Evolutionary conservation across 2,888 invertebrate species (phyloP).

Genomic region (Amorpha juglandis): DNA sequence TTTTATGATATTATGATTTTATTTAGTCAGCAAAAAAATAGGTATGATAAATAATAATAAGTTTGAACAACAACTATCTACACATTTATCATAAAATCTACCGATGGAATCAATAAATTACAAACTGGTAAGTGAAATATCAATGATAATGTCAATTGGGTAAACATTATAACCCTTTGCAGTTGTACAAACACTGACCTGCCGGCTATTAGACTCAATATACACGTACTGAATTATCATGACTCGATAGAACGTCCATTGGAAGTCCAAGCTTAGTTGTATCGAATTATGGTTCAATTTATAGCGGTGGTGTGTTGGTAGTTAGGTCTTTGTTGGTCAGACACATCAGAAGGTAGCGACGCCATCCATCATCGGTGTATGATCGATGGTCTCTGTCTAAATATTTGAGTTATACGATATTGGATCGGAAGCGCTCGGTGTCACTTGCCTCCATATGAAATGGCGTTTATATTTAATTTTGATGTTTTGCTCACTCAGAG

Average conservation of each 20-base stretch:
- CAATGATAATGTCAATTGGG: constrained; percentile 76
- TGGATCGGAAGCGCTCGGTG: constrained; percentile 36
- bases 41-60: not conserved
- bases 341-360: constrained; percentile 47
- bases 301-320: not conserved
- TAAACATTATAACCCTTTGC: constrained; percentile 68
- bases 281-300: constrained; percentile 27
- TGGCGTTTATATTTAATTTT: constrained; percentile 20
- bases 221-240: not conserved
- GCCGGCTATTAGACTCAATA: constrained; percentile 54
- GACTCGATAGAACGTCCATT: not conserved
- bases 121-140: constrained; percentile 74
- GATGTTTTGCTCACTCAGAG: constrained; percentile 12
- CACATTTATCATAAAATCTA: constrained; percentile 27
- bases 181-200: constrained; percentile 73
- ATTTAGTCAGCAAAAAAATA: not conserved
- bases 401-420: constrained; percentile 81
- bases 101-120: constrained; percentile 33
- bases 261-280: constrained; percentile 32
- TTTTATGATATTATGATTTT: not conserved
- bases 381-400: constrained; percentile 80
- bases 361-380: constrained; percentile 79
- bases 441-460: constrained; percentile 49
- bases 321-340: constrained; percentile 41
- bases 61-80: not conserved